A percentile compares a stretch with the other conserved stretches of the same genome.
Conservation (phyloP, 2,113 vertebrate species). For the Chlamydotis undulata region DNA sequence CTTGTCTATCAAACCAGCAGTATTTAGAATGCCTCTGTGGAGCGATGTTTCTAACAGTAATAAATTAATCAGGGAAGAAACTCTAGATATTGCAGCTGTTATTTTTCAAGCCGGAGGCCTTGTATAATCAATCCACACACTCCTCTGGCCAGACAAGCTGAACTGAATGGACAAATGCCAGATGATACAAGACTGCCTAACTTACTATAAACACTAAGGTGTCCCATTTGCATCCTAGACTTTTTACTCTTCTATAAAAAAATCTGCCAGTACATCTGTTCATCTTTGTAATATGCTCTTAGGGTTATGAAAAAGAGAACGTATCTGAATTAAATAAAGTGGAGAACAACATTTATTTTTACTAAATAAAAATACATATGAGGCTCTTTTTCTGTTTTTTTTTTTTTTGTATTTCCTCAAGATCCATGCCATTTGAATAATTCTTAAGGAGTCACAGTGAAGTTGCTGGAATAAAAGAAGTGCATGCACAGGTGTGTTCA, state of each 20-base stretch:
- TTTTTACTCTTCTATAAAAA: neutral
- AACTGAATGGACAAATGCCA: neutral
- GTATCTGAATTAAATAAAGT: conserved; percentile 9
- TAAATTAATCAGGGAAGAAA: neutral
- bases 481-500: neutral
- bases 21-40: neutral
- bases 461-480: neutral
- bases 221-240: neutral
- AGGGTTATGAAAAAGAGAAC: neutral
- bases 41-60: neutral
- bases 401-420: neutral
- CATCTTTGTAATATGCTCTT: neutral
- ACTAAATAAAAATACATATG: neutral
- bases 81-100: neutral
- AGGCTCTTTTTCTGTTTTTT: neutral
- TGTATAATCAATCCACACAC: neutral
- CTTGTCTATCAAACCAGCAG: neutral
- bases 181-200: neutral
- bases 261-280: neutral
- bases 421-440: neutral
- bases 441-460: neutral
- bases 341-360: neutral
- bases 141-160: neutral
- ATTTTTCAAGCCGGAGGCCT: neutral
- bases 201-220: neutral